A percentile compares a stretch with the other conserved stretches of the same genome.
phyloP scores from a whole-genome alignment of 2,113 vertebrate genomes.

The Thinocorus orbignyianus region DNA sequence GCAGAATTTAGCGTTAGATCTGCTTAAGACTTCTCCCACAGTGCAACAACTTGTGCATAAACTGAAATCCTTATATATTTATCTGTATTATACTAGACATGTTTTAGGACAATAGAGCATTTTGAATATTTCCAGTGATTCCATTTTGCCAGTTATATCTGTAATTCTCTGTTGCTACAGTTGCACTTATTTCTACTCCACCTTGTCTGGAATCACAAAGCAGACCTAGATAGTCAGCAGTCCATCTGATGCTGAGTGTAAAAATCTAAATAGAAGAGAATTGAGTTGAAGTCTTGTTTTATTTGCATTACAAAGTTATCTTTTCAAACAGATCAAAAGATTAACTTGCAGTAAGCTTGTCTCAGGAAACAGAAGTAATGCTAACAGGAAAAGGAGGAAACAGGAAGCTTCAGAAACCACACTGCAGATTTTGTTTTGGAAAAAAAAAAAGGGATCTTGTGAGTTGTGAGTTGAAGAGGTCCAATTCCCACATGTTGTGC shows the following conservation, averaged over 20 bases:
- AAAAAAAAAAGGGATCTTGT: not conserved
- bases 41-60: not conserved
- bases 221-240: not conserved
- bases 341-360: not conserved
- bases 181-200: not conserved
- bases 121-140: not conserved
- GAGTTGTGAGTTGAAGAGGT: not conserved
- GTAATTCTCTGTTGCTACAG: not conserved
- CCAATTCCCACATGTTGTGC: not conserved
- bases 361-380: not conserved
- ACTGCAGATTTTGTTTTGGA: not conserved
- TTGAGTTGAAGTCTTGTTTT: not conserved
- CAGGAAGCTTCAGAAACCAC: not conserved
- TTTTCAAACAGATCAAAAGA: not conserved
- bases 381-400: slow-evolving; percentile 10
- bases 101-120: not conserved
- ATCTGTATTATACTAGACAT: not conserved
- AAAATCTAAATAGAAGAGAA: not conserved
- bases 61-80: not conserved
- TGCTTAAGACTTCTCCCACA: not conserved
- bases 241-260: not conserved
- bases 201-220: not conserved
- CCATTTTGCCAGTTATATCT: not conserved
- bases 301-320: not conserved
- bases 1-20: not conserved